Percentiles rank a stretch among this genome's conserved stretches.
Conservation (phyloP, 2,888 invertebrate species). For the Prosapia bicincta region DNA sequence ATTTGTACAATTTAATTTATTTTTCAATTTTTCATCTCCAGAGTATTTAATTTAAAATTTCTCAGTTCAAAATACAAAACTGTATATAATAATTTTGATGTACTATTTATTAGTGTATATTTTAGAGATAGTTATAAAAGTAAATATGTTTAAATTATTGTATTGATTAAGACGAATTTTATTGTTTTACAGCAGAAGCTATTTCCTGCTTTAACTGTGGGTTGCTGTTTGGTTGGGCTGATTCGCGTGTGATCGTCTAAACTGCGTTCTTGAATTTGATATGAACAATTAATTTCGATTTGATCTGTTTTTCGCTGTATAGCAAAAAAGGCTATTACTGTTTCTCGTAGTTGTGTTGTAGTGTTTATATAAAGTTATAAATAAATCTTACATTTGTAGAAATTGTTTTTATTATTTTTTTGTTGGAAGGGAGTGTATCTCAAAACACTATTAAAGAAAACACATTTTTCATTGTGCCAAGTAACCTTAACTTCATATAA, state of each 20-base stretch:
- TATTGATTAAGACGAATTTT: too few species aligned
- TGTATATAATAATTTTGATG: too few species aligned
- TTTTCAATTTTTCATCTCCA: too few species aligned
- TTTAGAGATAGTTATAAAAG: too few species aligned
- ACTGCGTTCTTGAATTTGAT: not conserved
- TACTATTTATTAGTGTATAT: too few species aligned
- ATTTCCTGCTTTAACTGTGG: not conserved
- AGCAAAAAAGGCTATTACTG: not conserved
- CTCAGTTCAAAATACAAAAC: too few species aligned
- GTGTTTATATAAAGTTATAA: not conserved
- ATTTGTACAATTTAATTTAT: too few species aligned
- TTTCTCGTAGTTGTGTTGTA: not conserved
- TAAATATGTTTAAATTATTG: too few species aligned
- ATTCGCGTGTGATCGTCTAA: not conserved
- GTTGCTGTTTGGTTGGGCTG: not conserved
- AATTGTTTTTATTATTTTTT: too few species aligned
- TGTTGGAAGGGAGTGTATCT: not conserved
- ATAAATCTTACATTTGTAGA: too few species aligned
- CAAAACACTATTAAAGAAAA: not conserved
- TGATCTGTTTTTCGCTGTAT: not conserved
- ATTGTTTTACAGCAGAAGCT: not conserved
- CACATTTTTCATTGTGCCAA: not conserved
- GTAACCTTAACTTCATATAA: not conserved
- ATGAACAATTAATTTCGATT: not conserved
- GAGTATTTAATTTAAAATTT: too few species aligned